These are phyloP conservation scores for Eupithecia centaureata DNA, from an alignment of 2,888 invertebrate genomes.

Conservation along the genomic window DNA sequence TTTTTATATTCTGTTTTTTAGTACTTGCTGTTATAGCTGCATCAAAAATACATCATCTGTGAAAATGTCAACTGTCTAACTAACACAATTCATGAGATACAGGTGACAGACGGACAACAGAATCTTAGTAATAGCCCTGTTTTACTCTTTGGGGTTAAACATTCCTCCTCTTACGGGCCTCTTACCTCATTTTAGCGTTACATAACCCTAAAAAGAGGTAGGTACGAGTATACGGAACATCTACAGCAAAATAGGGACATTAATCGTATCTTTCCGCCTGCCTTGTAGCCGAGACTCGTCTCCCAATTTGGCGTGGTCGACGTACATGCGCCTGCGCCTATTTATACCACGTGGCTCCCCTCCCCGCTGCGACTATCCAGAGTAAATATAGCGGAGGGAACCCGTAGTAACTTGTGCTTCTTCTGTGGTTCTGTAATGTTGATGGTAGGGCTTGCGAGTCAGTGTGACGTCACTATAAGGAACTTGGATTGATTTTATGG, in stretches of 20 bases:
- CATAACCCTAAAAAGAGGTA: too few relatives aligned
- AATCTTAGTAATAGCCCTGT: too few relatives aligned
- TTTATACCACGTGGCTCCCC: constrained; percentile 75
- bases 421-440: constrained; percentile 13
- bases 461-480: constrained; percentile 20
- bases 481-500: not conserved
- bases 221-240: not conserved
- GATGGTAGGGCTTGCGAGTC: constrained; percentile 30
- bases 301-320: constrained; percentile 78
- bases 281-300: constrained; percentile 58
- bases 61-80: too few relatives aligned
- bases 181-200: too few relatives aligned
- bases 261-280: constrained; percentile 30
- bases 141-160: too few relatives aligned
- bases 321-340: constrained; percentile 74
- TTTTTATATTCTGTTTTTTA: too few relatives aligned
- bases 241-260: not conserved
- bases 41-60: too few relatives aligned
- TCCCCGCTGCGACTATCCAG: constrained; percentile 57
- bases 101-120: too few relatives aligned
- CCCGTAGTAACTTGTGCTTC: constrained; percentile 41
- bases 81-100: too few relatives aligned
- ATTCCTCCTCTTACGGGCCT: too few relatives aligned
- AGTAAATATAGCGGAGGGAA: constrained; percentile 76
- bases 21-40: too few relatives aligned